Evolutionary conservation across 2,797 vertebrate genomes (phyloP).

Genomic region (Bufotes viridis): DNA sequence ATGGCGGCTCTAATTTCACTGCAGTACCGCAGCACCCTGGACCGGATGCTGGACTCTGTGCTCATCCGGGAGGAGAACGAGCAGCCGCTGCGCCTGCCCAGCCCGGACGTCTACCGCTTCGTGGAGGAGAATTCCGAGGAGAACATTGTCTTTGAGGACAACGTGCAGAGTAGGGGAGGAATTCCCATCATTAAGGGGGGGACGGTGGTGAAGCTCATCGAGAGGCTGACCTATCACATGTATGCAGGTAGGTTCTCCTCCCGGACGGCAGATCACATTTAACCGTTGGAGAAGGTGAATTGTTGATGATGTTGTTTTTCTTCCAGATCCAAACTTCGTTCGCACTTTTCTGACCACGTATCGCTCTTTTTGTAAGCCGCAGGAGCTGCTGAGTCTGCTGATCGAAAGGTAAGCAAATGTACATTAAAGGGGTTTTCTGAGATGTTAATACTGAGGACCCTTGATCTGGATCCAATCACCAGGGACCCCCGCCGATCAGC

Average conservation of each 20-base stretch:
- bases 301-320: conserved; percentile 50
- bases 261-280: no score
- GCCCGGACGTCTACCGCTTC: conserved; percentile 87
- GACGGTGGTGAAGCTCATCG: conserved; percentile 95
- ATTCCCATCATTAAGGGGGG: conserved; percentile 97
- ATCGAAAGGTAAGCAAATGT: conserved; percentile 84
- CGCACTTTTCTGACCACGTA: conserved; percentile 98
- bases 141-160: conserved; percentile 97
- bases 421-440: neutral
- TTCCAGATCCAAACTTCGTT: conserved; percentile 95
- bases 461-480: no score
- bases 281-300: no score
- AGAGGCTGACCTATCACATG: conserved; percentile 98
- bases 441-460: no score
- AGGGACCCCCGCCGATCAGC: no score
- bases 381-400: conserved; percentile 89
- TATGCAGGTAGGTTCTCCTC: conserved; percentile 86
- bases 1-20: conserved; percentile 95
- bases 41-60: conserved; percentile 91
- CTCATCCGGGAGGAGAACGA: conserved; percentile 90
- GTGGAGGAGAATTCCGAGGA: conserved; percentile 93
- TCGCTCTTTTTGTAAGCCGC: conserved; percentile 97
- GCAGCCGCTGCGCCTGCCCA: conserved; percentile 88
- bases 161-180: conserved; percentile 89
- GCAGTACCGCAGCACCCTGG: conserved; percentile 93